Base-by-base conservation (phyloP, 2,888 invertebrate genomes). In the Trichopoda pennipes region DNA sequence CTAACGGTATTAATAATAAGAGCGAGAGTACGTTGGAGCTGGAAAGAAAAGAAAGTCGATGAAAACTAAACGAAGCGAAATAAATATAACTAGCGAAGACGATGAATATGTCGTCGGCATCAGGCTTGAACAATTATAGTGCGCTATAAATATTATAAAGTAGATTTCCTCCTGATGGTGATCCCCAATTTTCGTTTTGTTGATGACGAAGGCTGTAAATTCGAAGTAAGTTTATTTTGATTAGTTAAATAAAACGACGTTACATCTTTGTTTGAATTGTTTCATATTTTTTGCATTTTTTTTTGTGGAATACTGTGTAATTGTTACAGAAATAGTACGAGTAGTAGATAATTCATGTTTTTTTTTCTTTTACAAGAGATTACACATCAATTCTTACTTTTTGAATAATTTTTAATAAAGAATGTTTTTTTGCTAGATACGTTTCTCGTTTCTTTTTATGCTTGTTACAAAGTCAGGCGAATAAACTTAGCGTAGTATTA, bases 401-500 rank as follows among this genome's bases (percentile, higher is more conserved):
- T 61, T 58, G 28, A 51, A 32, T 17, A 32, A 28, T 28, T 64
- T 53, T 47, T 51, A 60, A 23, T 19, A 38, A 53, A 66, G 70
- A 63, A 55, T 38, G 42, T 16, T 56, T 68, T 56, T 68, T 72
- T 76, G 73, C 12, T 69, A 56, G 56, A 72, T 60, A 38, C n/a
- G 35, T 80, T 56, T 42, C 53, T 74, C 74, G 42, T 72, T 74
- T 56, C 60, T 61, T 49, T 58, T 49, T 58, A n/a, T 60, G 44
- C 58, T 68, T 72, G 21, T 51, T 38, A 63, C 66, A 70, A 51
- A 49, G 61, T 38, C 55, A 68, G 79, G 68, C 70, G 82, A 79
- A 82, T 72, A 79, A 79, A 82, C 79, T 82, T 82, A 82, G 79
- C 82, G 82, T 82, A 82, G 82, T 82, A 72, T 76, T 82, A 82